phyloP scores from a whole-genome alignment of 2,113 vertebrate genomes.

The Dicentrarchus labrax region DNA sequence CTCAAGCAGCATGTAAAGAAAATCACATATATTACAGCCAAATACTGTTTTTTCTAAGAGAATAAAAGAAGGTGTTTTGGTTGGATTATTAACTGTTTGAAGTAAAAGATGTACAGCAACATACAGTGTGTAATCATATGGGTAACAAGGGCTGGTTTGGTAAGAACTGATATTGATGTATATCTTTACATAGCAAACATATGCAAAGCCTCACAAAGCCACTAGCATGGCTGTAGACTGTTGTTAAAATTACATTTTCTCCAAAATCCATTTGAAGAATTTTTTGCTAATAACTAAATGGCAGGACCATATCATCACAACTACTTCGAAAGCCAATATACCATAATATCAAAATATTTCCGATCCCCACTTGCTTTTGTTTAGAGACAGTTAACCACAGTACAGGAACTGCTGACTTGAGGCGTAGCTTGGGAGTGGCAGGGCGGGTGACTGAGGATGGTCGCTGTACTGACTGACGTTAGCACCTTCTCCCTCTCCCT shows the following conservation, averaged over 20 bases:
- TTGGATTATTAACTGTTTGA: neutral
- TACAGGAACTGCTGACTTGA: neutral
- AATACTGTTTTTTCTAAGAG: neutral
- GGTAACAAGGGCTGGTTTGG: neutral
- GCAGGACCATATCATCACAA: neutral
- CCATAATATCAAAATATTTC: neutral
- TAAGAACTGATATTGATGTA: no score
- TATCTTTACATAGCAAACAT: neutral
- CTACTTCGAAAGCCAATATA: neutral
- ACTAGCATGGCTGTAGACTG: no score
- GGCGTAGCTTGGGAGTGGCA: conserved; percentile 66
- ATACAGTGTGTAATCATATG: neutral
- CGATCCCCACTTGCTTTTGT: neutral
- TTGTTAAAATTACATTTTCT: no score
- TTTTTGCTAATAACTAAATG: no score
- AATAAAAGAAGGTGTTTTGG: neutral
- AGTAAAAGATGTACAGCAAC: no score
- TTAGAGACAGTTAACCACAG: neutral
- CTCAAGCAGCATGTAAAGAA: neutral
- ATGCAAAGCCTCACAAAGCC: no score
- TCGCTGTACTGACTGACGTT: conserved; percentile 53
- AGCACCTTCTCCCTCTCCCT: conserved; percentile 71
- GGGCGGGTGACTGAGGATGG: conserved; percentile 69
- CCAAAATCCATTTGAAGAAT: no score
- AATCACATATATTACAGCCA: neutral